A percentile compares a stretch with the other conserved stretches of the same genome.
These are phyloP conservation scores for Asarcornis scutulata DNA, from an alignment of 2,113 vertebrate genomes.

Conservation along the genomic window DNA sequence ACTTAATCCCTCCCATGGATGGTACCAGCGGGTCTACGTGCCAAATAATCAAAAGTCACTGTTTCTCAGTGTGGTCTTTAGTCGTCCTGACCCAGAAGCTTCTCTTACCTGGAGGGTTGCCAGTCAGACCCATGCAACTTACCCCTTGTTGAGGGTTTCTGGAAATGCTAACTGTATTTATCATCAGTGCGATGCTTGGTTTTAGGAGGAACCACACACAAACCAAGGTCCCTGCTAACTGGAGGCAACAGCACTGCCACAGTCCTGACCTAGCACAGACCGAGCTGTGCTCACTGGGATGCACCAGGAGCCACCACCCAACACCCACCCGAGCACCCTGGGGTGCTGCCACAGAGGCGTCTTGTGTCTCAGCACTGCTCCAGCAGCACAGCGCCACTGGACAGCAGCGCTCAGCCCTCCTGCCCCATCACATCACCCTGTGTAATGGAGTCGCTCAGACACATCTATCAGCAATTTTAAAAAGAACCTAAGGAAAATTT, in stretches of 20 bases:
- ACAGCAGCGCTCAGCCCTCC: rapidly evolving
- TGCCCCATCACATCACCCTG: rapidly evolving
- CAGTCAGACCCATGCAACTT: not conserved
- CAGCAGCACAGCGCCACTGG: rapidly evolving
- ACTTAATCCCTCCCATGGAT: rapidly evolving
- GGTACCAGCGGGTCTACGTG: not conserved
- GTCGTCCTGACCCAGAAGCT: not conserved
- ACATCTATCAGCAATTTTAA: not conserved
- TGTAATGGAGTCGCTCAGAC: rapidly evolving
- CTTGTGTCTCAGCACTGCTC: not conserved
- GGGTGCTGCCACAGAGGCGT: too few species aligned
- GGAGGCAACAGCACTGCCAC: rapidly evolving
- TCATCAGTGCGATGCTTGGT: not conserved
- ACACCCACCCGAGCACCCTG: not conserved
- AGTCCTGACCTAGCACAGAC: not conserved
- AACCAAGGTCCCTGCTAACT: not conserved
- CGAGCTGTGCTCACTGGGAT: rapidly evolving
- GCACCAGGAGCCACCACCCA: not conserved
- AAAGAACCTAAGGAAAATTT: not conserved
- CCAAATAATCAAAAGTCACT: not conserved
- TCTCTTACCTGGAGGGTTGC: not conserved
- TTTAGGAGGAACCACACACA: not conserved
- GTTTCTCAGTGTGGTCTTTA: not conserved
- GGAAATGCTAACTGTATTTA: not conserved
- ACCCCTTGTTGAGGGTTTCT: not conserved